Conservation (phyloP, 2,113 vertebrate species). For the Burhinus oedicnemus region DNA sequence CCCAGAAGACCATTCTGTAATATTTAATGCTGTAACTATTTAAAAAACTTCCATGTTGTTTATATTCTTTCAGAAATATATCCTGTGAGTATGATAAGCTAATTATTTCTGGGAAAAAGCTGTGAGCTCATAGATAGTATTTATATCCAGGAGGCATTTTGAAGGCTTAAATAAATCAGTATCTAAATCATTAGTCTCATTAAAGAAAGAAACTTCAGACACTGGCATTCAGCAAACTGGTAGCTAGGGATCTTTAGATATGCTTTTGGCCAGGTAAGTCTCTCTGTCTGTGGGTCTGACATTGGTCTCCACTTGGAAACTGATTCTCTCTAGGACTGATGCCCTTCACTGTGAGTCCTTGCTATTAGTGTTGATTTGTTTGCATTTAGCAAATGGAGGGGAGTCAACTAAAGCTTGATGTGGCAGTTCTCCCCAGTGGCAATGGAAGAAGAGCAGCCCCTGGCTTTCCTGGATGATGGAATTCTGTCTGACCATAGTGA, state of each 20-base stretch:
- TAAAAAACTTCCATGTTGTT: not conserved
- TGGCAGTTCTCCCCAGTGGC: not conserved
- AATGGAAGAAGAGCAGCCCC: not conserved
- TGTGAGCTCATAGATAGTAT: not conserved
- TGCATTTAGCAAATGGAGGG: not conserved
- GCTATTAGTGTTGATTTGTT: not conserved
- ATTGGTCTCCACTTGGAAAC: not conserved
- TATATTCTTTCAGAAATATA: not conserved
- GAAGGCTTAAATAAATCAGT: fast-evolving
- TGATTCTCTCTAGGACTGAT: not conserved
- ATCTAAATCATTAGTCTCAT: not conserved
- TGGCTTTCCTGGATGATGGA: not conserved
- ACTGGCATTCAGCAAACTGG: not conserved
- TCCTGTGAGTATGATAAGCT: not conserved
- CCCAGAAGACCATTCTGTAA: not conserved
- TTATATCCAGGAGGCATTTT: not conserved
- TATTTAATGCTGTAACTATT: not conserved
- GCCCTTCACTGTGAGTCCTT: not conserved
- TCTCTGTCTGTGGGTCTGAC: not conserved
- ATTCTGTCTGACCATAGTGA: not conserved
- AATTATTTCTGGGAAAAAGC: not conserved
- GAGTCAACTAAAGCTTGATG: not conserved
- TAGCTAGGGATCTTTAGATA: not conserved
- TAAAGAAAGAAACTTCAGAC: not conserved
- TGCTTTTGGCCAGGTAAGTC: not conserved